Base-by-base conservation (phyloP, 2,113 vertebrate species). In the Madoqua kirkii region DNA sequence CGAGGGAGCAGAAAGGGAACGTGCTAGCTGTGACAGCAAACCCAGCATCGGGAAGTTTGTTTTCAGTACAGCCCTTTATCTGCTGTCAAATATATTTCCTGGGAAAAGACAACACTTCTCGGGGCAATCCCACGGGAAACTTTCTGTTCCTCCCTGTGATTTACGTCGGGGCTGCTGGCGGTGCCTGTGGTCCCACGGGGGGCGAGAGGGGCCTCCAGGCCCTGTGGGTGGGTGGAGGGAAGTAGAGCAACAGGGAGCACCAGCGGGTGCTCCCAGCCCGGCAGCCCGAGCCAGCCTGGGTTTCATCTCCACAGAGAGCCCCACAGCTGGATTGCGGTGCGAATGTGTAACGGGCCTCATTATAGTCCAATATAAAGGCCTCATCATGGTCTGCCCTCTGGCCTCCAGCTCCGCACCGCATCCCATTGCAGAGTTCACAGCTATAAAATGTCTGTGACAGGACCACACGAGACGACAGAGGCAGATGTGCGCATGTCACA, bases 91-190 rank as follows among this genome's bases (percentile, higher is more conserved):
- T 93, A 90, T 79, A 88, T 96, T 95, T 93, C 96, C 93, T 97
- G 97, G 97, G 97, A 97, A 97, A 97, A 97, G 98, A 97, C 97
- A 97, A 97, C 97, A 98, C 31, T 57, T 90, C 95, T 93, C 92
- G 31, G 87, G 84, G 78, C 48, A 81, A 36, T 89, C 92, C 96
- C 91, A 48, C 6, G n/a, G 95, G 93, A 95, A 64, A 91, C 52
- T 71, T 71, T 45, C 19, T 21, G 79, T 85, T 94, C 59, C 81
- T 93, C 31, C 52, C 3, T 48, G 64, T 92, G 96, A 97, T 93
- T 97, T 92, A 85, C 40, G 0, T 14, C 1, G 78, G 90, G 40
- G 89, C 78, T 55, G n/a, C 82, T 83, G 94, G 81, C 57, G 81
- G 81, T n/a, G 33, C 36, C 74, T 52, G n/a, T 0, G 12, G 85